These are phyloP conservation scores for Amyelois transitella DNA, from an alignment of 1,140 invertebrate genomes.

Conservation along the genomic window DNA sequence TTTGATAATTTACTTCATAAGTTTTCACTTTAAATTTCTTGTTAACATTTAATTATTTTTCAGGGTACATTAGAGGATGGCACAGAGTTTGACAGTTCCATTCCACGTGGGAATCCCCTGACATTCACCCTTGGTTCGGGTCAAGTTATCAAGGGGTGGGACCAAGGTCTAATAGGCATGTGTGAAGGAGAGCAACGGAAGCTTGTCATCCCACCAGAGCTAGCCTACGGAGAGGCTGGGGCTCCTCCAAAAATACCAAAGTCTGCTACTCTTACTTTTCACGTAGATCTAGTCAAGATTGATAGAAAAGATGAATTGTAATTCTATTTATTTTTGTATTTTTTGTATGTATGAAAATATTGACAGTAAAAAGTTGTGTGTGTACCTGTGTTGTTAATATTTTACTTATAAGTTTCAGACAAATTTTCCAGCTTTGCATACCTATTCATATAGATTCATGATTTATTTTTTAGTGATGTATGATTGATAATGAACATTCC, in stretches of 20 bases:
- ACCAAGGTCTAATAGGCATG: constrained; percentile 90
- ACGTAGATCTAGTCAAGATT: constrained; percentile 89
- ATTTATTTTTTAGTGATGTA: too few relatives aligned
- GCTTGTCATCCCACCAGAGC: constrained; percentile 88
- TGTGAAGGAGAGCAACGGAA: constrained; percentile 90
- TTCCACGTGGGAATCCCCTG: constrained; percentile 81
- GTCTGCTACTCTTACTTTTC: constrained; percentile 86
- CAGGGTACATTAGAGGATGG: constrained; percentile 90
- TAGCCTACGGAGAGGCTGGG: constrained; percentile 86
- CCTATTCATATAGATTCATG: too few relatives aligned
- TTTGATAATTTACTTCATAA: not conserved
- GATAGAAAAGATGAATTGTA: constrained; percentile 76
- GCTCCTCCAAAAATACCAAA: constrained; percentile 88
- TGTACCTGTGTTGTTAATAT: too few relatives aligned
- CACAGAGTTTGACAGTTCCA: constrained; percentile 89
- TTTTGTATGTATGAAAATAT: too few relatives aligned
- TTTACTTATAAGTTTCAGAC: too few relatives aligned
- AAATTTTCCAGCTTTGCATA: too few relatives aligned
- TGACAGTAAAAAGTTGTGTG: too few relatives aligned
- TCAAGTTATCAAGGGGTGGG: constrained; percentile 91
- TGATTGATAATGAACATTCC: too few relatives aligned
- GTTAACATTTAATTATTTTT: constrained; percentile 33
- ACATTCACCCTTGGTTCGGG: constrained; percentile 85
- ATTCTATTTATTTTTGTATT: too few relatives aligned
- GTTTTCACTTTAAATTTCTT: not conserved